Percentiles rank a stretch among this genome's conserved stretches.
phyloP scores from a whole-genome alignment of 1,140 invertebrate species.

The Archegozetes longisetosus region DNA sequence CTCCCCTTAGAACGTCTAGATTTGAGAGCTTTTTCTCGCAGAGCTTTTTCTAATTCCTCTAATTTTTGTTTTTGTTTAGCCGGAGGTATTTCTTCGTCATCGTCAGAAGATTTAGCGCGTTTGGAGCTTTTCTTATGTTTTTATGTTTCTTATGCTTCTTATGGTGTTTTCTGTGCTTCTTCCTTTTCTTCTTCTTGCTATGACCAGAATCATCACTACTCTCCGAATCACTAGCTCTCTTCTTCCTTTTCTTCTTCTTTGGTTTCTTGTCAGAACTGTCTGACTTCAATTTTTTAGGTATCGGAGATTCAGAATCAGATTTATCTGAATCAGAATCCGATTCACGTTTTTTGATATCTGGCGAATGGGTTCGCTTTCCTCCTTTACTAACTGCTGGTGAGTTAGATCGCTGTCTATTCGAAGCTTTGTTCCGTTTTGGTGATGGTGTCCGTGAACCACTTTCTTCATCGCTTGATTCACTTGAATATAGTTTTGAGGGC shows the following conservation, averaged over 20 bases:
- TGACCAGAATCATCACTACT: background rate
- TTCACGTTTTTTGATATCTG: too few species aligned
- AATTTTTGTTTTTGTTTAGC: background rate
- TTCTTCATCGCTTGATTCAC: too few species aligned
- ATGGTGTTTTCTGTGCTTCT: background rate
- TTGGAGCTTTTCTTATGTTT: slow-evolving; percentile 7
- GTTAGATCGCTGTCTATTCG: too few species aligned
- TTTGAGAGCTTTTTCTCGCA: background rate
- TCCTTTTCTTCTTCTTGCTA: slow-evolving; percentile 3
- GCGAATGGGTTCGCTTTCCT: too few species aligned
- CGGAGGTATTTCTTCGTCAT: background rate
- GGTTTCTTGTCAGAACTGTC: background rate
- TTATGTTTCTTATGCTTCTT: slow-evolving; percentile 9
- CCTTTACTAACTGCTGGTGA: too few species aligned
- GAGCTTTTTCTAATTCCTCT: background rate
- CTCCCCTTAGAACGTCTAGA: background rate
- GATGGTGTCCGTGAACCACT: too few species aligned
- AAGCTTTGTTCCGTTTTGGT: too few species aligned
- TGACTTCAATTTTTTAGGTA: background rate
- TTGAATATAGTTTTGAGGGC: too few species aligned
- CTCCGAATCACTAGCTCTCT: background rate
- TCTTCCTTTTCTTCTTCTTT: background rate
- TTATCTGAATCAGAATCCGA: too few species aligned
- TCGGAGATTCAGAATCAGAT: too few species aligned
- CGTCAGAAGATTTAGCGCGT: background rate